phyloP scores from a whole-genome alignment of 2,113 vertebrate genomes.

The Synchiropus splendidus region DNA sequence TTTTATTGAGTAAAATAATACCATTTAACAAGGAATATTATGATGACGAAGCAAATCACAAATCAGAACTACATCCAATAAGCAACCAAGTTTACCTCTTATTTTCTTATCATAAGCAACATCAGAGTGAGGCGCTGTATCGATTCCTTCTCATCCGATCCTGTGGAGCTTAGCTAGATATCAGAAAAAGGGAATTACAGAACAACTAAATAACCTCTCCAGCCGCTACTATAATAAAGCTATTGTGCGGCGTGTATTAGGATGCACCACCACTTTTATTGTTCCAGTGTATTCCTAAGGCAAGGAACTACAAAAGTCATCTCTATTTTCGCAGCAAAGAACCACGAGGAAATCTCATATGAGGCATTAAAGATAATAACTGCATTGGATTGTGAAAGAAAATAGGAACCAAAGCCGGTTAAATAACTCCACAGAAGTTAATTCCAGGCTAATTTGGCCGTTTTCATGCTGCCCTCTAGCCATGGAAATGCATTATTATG shows the following conservation, averaged over 20 bases:
- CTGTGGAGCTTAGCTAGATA: background rate
- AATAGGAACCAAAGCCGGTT: constrained; percentile 36
- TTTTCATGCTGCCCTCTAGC: constrained; percentile 38
- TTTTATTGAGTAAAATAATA: too few relatives aligned
- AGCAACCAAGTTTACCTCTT: constrained; percentile 10
- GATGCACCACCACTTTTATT: too few relatives aligned
- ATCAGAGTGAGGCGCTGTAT: constrained; percentile 13
- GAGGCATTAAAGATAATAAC: constrained; percentile 32
- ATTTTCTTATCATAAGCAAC: constrained; percentile 27
- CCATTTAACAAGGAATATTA: too few relatives aligned
- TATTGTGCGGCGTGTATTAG: background rate
- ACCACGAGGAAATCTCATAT: constrained; percentile 1
- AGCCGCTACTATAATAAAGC: constrained; percentile 10
- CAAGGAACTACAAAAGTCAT: too few relatives aligned
- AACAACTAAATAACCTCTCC: too few relatives aligned
- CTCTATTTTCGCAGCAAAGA: too few relatives aligned
- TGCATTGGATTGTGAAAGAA: constrained; percentile 37
- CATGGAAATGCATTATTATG: constrained; percentile 39
- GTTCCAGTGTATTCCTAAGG: too few relatives aligned
- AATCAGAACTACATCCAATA: constrained; percentile 11
- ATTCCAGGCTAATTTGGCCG: constrained; percentile 49
- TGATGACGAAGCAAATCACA: too few relatives aligned
- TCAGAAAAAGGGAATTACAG: constrained; percentile 2
- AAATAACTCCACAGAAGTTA: constrained; percentile 27
- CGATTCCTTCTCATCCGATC: constrained; percentile 18